phyloP scores from a whole-genome alignment of 2,797 vertebrate species.

The Rallus crepitans region DNA sequence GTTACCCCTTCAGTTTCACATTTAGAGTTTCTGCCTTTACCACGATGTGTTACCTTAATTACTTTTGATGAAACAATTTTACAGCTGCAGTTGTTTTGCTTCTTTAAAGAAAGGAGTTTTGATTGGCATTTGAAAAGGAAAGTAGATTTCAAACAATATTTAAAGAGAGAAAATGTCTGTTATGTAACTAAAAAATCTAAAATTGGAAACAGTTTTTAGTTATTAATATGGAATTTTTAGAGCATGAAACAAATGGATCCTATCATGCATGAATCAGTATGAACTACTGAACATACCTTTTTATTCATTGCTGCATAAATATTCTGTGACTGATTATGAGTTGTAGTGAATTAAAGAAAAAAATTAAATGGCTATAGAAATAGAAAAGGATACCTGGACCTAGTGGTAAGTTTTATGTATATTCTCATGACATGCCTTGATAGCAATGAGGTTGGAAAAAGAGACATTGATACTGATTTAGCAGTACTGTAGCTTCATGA shows the following conservation, averaged over 20 bases:
- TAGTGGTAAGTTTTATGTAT: neutral
- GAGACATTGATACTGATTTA: neutral
- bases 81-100: slow-evolving; percentile 25
- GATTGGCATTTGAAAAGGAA: slow-evolving; percentile 61
- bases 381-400: neutral
- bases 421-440: neutral
- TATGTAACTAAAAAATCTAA: slow-evolving; percentile 74
- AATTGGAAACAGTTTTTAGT: slow-evolving; percentile 77
- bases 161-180: slow-evolving; percentile 66
- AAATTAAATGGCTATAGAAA: neutral
- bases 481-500: neutral
- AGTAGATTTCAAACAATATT: slow-evolving; percentile 60
- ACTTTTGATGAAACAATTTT: slow-evolving; percentile 25
- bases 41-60: slow-evolving; percentile 7
- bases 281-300: slow-evolving; percentile 75
- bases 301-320: slow-evolving; percentile 68
- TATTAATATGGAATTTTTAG: slow-evolving; percentile 79
- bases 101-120: slow-evolving; percentile 10
- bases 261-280: slow-evolving; percentile 76
- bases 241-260: slow-evolving; percentile 79
- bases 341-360: slow-evolving; percentile 45
- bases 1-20: neutral
- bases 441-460: neutral
- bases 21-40: slow-evolving; percentile 10
- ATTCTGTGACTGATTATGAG: slow-evolving; percentile 42